Evolutionary conservation across 1,140 invertebrate species (phyloP).

Genomic region (Aphelenchoides fujianensis): DNA sequence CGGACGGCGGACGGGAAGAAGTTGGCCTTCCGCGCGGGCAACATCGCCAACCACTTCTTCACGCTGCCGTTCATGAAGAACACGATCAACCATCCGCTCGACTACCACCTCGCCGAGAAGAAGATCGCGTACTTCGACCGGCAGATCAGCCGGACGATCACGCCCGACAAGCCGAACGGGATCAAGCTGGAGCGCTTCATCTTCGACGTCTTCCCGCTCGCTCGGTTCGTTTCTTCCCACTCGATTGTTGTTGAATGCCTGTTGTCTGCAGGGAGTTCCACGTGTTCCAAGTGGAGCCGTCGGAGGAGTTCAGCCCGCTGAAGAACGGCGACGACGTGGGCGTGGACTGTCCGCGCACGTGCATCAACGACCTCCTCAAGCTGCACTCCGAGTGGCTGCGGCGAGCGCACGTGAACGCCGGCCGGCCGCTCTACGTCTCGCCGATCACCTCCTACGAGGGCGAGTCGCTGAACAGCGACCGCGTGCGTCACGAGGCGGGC

Average conservation of each 20-base stretch:
- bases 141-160: conserved; percentile 69
- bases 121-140: conserved; percentile 88
- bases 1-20: conserved; percentile 70
- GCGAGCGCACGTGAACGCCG: conserved; percentile 69
- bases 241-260: neutral
- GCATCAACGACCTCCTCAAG: conserved; percentile 75
- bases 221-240: conserved; percentile 68
- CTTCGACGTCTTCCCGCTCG: conserved; percentile 94
- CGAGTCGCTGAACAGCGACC: conserved; percentile 18
- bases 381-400: conserved; percentile 80
- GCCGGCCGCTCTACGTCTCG: conserved; percentile 15
- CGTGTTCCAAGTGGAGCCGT: conserved; percentile 84
- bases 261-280: conserved; percentile 72
- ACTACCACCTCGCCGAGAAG: conserved; percentile 92
- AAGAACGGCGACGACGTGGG: conserved; percentile 79
- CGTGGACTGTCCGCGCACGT: conserved; percentile 80
- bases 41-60: conserved; percentile 98
- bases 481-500: too few relatives aligned
- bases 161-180: conserved; percentile 81
- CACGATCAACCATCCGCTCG: conserved; percentile 68
- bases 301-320: conserved; percentile 91
- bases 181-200: conserved; percentile 99
- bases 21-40: conserved; percentile 86
- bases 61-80: conserved; percentile 76
- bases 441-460: conserved; percentile 31